These are phyloP conservation scores for Trachurus trachurus DNA, from an alignment of 2,797 vertebrate genomes.

Conservation along the genomic window DNA sequence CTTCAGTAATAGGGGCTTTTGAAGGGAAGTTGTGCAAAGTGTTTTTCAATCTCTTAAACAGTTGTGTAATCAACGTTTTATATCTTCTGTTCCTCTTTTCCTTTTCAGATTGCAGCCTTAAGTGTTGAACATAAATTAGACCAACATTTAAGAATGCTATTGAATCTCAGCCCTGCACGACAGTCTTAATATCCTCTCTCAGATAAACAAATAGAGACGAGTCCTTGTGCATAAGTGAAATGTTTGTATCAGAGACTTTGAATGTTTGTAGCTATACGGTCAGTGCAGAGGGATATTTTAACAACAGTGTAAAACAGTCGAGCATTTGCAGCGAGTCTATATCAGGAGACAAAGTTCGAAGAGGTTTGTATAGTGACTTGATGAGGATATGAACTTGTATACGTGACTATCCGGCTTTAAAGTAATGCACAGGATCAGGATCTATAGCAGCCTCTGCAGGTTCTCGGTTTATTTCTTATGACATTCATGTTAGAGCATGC, in stretches of 20 bases:
- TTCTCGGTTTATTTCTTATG: conserved; percentile 11
- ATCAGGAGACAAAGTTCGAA: not conserved
- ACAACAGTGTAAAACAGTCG: not conserved
- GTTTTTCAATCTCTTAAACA: not conserved
- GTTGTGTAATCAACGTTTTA: not conserved
- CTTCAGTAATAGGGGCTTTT: not conserved
- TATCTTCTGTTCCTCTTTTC: not conserved
- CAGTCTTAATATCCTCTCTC: not conserved
- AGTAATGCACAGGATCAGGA: conserved; percentile 22
- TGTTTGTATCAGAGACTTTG: not conserved
- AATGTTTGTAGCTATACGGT: not conserved
- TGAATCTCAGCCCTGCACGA: not conserved
- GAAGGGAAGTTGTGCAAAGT: not conserved
- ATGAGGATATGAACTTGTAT: not conserved
- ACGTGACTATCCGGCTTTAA: not conserved
- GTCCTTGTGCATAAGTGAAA: not conserved
- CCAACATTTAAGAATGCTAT: not conserved
- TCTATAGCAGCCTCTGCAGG: not conserved
- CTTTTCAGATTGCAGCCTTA: not conserved
- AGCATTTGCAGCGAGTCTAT: not conserved
- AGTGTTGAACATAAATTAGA: not conserved
- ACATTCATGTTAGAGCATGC: conserved; percentile 1
- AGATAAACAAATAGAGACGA: not conserved
- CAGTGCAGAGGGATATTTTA: not conserved
- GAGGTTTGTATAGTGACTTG: not conserved